Base-by-base conservation (phyloP, 1,140 invertebrate species). In the Zaprionus kolodkinae region DNA sequence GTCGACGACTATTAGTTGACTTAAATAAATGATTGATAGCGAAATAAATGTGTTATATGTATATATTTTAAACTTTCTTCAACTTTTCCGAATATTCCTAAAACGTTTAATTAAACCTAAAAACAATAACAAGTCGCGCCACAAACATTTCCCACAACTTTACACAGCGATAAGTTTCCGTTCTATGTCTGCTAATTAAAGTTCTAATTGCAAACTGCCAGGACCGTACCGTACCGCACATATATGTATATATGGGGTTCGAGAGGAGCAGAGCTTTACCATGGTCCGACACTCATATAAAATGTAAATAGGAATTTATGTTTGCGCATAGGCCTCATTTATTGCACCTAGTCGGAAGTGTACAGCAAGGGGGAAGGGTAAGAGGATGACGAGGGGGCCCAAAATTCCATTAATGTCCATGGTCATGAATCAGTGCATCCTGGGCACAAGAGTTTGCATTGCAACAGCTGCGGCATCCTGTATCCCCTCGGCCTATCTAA, bases 341-440 rank as follows among this genome's bases (percentile, higher is more conserved):
- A 50, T 50, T 50, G 17, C 45, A 50, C 45, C 45, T 50, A 21
- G 45, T 25, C 10, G 10, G 15, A 17, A 10, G 10, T 25, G 3
- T 21, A 25, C 21, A 21, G 21, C 21, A 21, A 21, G 21, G 21
- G 17, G 15, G 45, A 1, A 3, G 40, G 21, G 21, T 21, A 1
- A 21, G n/a, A n/a, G n/a, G n/a, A 21, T 21, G 21, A 21, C 21
- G 21, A 25, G 45, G 11, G 21, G 45, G 45, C 45, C 45, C 33
- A 52, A 52, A 36, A 36, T 13, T 54, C 33, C 17, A 40, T 35
- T 7, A 55, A 63, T 38, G 52, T 71, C 17, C 45, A 25, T 40
- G 2, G 17, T 10, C 62, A 82, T 82, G 68, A 82, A 82, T 82
- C 80, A 70, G 78, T 78, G 79, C 62, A 75, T 78, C 79, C 70